Conservation (phyloP, 2,113 vertebrate species). For the Crypturellus undulatus region DNA sequence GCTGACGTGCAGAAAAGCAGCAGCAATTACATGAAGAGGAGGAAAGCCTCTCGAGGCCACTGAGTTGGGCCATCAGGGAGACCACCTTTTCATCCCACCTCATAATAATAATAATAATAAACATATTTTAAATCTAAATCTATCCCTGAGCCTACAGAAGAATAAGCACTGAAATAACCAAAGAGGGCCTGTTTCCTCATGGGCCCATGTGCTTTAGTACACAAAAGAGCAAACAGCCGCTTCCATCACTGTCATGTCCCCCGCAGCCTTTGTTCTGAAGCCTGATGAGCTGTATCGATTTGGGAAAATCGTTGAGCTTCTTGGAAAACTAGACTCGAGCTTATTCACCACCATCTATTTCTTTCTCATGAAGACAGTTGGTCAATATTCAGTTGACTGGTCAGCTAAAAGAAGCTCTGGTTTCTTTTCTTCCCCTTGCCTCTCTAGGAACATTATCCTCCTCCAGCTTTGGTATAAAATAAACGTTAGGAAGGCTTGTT, state of each 20-base stretch:
- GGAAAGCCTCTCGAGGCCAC: not conserved
- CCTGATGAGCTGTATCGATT: conserved; percentile 84
- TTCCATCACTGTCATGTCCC: conserved; percentile 79
- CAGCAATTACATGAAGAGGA: not conserved
- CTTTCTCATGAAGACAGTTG: conserved; percentile 82
- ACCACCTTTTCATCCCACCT: conserved; percentile 5
- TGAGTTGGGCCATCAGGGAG: not conserved
- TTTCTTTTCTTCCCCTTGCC: conserved; percentile 63
- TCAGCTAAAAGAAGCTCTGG: conserved; percentile 77
- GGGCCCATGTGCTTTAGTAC: conserved; percentile 70
- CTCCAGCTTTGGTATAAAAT: conserved; percentile 40
- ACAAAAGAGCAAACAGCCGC: conserved; percentile 76
- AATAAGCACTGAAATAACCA: conserved; percentile 54
- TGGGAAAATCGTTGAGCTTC: conserved; percentile 83
- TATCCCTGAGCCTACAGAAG: not conserved
- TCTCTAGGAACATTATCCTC: conserved; percentile 64
- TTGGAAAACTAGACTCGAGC: conserved; percentile 84
- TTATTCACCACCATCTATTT: conserved; percentile 84
- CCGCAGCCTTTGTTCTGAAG: conserved; percentile 81
- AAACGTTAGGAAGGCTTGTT: conserved; percentile 42
- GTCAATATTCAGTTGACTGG: conserved; percentile 82
- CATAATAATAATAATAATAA: not conserved
- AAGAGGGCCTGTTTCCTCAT: conserved; percentile 58
- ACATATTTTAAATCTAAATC: conserved; percentile 10
- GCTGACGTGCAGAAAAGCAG: not conserved